These are phyloP conservation scores for Nephrotoma flavescens DNA, from an alignment of 2,888 invertebrate species.

Conservation along the genomic window DNA sequence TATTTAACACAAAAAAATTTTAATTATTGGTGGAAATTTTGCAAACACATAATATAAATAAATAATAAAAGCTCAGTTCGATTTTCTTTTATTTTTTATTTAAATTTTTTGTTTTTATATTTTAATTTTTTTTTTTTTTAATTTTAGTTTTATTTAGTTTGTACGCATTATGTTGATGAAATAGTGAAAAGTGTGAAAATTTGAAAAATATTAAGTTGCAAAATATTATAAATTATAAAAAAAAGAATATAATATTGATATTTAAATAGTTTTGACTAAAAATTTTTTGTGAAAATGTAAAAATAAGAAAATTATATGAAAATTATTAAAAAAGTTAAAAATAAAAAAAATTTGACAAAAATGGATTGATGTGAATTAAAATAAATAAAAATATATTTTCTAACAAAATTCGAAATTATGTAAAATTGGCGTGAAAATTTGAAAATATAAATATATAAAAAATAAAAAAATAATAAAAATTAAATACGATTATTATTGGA, in stretches of 20 bases:
- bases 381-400: background rate
- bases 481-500: background rate
- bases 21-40: background rate
- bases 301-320: background rate
- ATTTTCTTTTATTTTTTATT: background rate
- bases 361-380: background rate
- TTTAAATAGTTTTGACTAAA: conserved; percentile 1
- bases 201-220: background rate
- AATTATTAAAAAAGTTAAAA: background rate
- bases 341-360: background rate
- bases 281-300: background rate
- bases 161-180: background rate
- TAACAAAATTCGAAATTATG: conserved; percentile 1
- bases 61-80: background rate
- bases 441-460: background rate
- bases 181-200: background rate
- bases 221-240: background rate
- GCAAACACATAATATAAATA: background rate
- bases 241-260: background rate
- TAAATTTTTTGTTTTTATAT: background rate
- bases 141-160: background rate
- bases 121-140: background rate
- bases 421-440: background rate
- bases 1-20: background rate
- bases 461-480: background rate